Evolutionary conservation across 2,888 invertebrate genomes (phyloP), one percentile per base, ranked within the genome.

Genomic region (Argyra leucocephala): DNA sequence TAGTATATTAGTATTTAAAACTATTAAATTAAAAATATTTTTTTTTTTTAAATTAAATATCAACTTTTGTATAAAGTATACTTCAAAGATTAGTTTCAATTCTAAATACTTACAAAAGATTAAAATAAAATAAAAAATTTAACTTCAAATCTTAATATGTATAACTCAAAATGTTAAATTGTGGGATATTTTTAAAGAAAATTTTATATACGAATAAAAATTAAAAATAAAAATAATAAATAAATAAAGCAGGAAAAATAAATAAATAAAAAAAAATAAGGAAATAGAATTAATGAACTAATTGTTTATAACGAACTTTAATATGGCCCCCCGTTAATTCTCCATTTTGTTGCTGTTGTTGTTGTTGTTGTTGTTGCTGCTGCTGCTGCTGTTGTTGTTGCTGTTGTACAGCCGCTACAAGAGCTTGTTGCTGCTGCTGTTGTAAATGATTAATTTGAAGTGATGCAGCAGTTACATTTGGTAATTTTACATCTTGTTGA

Each of bases 401-500:
- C 18, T 48, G 48, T 18, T 18, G 22, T 15, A 24, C 58, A 15
- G 74, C 65, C 5, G 18, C 48, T 18, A 48, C 18, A 37, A 24
- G 31, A 18, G 74, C 65, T 24, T 67, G 67, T 64, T 67, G 59
- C 4, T 59, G 59, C 15, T 59, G 59, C 36, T 65, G 65, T 66
- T 69, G 69, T 65, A 69, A 67, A 63, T 69, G 69, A 69, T 69
- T 69, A 26, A 69, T 63, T 65, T 69, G 68, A 64, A 67, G 69
- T 65, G 69, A 60, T 24, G 61, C 24, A n/a, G 26, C 12, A 73
- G 74, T 63, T 76, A 75, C 71, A 77, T 74, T 65, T 77, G 76
- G 66, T 77, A 77, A 70, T 76, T 77, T 66, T 76, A 73, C 69
- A 77, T 76, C 48, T 66, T 76, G 76, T 66, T 77, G 76, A 67